These are phyloP conservation scores for Cryptus armator DNA, from an alignment of 2,888 invertebrate genomes.

Conservation along the genomic window DNA sequence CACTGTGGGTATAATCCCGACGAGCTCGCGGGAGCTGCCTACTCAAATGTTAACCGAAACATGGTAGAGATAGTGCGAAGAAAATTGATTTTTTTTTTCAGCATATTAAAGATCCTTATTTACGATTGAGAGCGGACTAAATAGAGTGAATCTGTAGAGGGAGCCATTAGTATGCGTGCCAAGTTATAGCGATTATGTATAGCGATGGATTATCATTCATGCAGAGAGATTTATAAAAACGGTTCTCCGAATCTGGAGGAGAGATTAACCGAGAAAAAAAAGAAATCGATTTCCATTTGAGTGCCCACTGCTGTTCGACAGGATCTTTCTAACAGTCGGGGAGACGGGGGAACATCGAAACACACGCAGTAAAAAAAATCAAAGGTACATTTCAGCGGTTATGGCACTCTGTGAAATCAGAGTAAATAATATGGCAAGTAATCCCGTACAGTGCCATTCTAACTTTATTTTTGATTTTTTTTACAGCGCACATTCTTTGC, in stretches of 20 bases:
- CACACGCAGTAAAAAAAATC: no score
- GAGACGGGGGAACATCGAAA: no score
- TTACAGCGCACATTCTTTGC: no score
- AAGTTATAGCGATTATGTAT: constrained; percentile 6
- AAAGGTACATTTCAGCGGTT: no score
- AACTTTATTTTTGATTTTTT: no score
- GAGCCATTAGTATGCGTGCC: constrained; percentile 7
- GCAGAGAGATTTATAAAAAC: constrained; percentile 44
- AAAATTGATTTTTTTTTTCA: neutral
- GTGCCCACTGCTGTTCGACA: constrained; percentile 56
- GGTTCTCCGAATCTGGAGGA: constrained; percentile 53
- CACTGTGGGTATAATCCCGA: no score
- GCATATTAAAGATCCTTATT: constrained; percentile 12
- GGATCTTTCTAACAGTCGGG: constrained; percentile 26
- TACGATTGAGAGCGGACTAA: constrained; percentile 22
- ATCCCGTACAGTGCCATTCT: no score
- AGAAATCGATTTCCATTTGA: constrained; percentile 64
- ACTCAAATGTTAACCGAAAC: neutral
- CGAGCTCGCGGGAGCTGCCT: no score
- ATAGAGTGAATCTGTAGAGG: constrained; percentile 5
- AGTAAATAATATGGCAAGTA: no score
- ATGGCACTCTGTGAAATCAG: no score
- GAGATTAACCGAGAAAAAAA: constrained; percentile 49
- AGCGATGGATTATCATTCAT: constrained; percentile 20
- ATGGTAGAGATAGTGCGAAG: neutral